These are phyloP conservation scores for Caenorhabditis afra DNA, from an alignment of 2,888 invertebrate species.

Conservation along the genomic window DNA sequence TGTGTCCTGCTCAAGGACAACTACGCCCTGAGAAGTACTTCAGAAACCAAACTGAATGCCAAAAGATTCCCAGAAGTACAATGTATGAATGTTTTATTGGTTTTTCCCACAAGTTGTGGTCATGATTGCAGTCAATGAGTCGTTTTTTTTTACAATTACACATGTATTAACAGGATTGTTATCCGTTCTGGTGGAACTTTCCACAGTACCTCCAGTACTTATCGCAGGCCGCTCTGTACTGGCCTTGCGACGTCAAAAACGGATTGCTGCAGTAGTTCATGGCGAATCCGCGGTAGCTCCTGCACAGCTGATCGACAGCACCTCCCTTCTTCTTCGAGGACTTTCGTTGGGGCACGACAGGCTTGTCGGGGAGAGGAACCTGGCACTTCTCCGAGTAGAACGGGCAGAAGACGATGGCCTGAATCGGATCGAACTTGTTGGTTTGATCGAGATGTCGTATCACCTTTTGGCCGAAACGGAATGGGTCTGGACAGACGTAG, in stretches of 20 bases:
- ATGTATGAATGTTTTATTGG: too few species aligned
- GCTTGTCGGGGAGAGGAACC: slow-evolving; percentile 75
- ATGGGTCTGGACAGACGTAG: slow-evolving; percentile 78
- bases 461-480: slow-evolving; percentile 71
- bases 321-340: slow-evolving; percentile 45
- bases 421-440: slow-evolving; percentile 15
- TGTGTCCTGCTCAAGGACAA: too few species aligned
- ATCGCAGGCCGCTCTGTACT: slow-evolving; percentile 75
- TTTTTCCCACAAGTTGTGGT: background rate
- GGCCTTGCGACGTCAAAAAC: slow-evolving; percentile 68
- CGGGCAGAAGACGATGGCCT: slow-evolving; percentile 78
- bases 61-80: too few species aligned
- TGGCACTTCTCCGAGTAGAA: slow-evolving; percentile 77
- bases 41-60: too few species aligned
- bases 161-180: background rate
- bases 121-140: background rate
- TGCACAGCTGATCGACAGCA: slow-evolving; percentile 63
- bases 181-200: slow-evolving; percentile 53
- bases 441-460: background rate
- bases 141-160: background rate
- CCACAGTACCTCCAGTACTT: slow-evolving; percentile 76
- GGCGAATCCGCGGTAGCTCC: slow-evolving; percentile 72
- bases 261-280: slow-evolving; percentile 75
- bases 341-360: slow-evolving; percentile 72
- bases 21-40: too few species aligned